Percentiles rank a stretch among this genome's conserved stretches.
These are phyloP conservation scores for Myotis pilosus DNA, from an alignment of 2,797 vertebrate species.

Conservation along the genomic window DNA sequence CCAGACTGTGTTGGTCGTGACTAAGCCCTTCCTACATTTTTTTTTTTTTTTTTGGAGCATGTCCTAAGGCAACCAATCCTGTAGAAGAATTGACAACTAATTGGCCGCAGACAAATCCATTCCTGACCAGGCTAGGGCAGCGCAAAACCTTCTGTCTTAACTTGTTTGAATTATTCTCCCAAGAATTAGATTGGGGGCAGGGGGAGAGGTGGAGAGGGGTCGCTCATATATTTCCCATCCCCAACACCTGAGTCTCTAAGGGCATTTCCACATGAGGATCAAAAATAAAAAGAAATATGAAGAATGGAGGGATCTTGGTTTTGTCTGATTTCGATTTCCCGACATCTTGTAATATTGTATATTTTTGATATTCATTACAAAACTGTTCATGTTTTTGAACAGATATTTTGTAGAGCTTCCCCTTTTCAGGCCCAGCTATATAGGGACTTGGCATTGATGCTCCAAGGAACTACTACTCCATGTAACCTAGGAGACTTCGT, in stretches of 20 bases:
- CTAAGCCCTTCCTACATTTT: slow-evolving; percentile 33
- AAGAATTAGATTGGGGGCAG: neutral
- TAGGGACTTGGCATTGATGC: neutral
- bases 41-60: neutral
- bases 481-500: neutral
- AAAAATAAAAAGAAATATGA: slow-evolving; percentile 13
- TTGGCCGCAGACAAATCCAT: slow-evolving; percentile 37
- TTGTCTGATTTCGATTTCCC: neutral
- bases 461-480: neutral
- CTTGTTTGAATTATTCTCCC: neutral
- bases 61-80: slow-evolving; percentile 16
- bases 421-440: neutral
- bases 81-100: slow-evolving; percentile 1
- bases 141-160: slow-evolving; percentile 12
- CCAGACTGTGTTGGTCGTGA: slow-evolving; percentile 8
- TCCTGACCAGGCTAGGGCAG: neutral
- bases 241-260: neutral
- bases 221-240: neutral
- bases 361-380: slow-evolving; percentile 17
- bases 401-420: neutral
- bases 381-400: neutral
- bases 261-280: neutral
- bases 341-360: neutral
- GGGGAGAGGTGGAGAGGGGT: neutral
- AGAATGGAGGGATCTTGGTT: neutral